Percentiles rank a stretch among this genome's conserved stretches.
Conservation (phyloP, 2,797 vertebrate species). For the Acanthopagrus latus region DNA sequence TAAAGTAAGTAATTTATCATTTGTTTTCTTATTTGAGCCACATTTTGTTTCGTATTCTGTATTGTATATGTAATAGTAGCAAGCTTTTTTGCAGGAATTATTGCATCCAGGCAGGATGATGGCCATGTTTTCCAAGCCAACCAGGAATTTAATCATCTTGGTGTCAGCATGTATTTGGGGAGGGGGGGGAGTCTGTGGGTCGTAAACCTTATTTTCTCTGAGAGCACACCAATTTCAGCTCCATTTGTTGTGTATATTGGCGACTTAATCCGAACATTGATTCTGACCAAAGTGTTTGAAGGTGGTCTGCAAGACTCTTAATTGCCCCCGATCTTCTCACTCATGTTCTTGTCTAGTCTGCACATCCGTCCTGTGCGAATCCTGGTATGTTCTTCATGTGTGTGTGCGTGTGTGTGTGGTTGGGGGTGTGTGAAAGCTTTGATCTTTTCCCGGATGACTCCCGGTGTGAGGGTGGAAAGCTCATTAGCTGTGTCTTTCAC, state of each 20-base stretch:
- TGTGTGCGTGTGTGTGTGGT: constrained; percentile 12
- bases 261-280: constrained; percentile 42
- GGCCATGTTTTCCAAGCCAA: background rate
- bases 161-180: no score
- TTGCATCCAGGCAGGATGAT: background rate
- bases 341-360: constrained; percentile 45
- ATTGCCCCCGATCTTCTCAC: constrained; percentile 57
- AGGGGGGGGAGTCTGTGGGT: no score
- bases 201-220: background rate
- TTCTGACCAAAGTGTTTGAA: constrained; percentile 54
- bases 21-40: background rate
- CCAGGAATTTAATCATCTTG: background rate
- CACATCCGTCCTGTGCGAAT: constrained; percentile 47
- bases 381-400: constrained; percentile 19
- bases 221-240: constrained; percentile 13
- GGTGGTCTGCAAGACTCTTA: constrained; percentile 51
- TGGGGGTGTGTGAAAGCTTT: constrained; percentile 53
- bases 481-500: constrained; percentile 74
- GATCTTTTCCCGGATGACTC: constrained; percentile 66
- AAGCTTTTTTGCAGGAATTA: background rate
- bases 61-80: background rate
- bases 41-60: background rate
- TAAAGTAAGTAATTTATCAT: no score
- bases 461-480: constrained; percentile 59
- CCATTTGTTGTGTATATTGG: constrained; percentile 2